Evolutionary conservation across 2,888 invertebrate species (phyloP).

Genomic region (Tetramorium bicarinatum): DNA sequence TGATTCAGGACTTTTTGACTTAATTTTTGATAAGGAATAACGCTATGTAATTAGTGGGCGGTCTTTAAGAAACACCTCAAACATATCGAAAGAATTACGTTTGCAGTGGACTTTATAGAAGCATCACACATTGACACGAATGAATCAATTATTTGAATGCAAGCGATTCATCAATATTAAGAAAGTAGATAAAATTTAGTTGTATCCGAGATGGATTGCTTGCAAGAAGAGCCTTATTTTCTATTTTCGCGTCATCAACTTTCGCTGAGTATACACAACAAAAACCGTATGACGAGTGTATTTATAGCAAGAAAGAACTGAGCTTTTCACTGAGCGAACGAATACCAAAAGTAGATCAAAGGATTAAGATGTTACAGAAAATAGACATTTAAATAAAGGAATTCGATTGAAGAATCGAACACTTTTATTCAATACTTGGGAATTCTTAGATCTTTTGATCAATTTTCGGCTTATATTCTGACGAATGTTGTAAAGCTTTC

Average conservation of each 20-base stretch:
- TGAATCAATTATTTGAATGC: neutral
- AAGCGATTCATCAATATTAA: neutral
- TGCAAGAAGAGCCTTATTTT: slow-evolving; percentile 19
- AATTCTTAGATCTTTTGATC: neutral
- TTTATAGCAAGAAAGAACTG: slow-evolving; percentile 14
- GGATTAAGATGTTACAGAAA: neutral
- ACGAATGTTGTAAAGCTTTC: neutral
- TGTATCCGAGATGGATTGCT: neutral
- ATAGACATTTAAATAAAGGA: slow-evolving; percentile 9
- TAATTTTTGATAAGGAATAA: too few relatives aligned
- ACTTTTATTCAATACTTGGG: neutral
- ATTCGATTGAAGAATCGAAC: neutral
- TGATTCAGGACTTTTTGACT: too few relatives aligned
- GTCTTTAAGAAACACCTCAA: too few relatives aligned
- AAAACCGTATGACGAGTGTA: neutral
- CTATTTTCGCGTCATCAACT: slow-evolving; percentile 1
- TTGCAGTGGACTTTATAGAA: neutral
- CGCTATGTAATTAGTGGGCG: too few relatives aligned
- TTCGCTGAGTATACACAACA: neutral
- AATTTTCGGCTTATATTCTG: neutral
- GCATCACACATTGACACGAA: neutral
- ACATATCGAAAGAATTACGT: neutral
- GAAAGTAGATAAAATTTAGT: slow-evolving; percentile 9
- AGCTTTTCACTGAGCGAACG: neutral
- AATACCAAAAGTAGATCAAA: slow-evolving; percentile 15